These are phyloP conservation scores for Pasiphila rectangulata DNA, from an alignment of 2,888 invertebrate species.

Conservation along the genomic window DNA sequence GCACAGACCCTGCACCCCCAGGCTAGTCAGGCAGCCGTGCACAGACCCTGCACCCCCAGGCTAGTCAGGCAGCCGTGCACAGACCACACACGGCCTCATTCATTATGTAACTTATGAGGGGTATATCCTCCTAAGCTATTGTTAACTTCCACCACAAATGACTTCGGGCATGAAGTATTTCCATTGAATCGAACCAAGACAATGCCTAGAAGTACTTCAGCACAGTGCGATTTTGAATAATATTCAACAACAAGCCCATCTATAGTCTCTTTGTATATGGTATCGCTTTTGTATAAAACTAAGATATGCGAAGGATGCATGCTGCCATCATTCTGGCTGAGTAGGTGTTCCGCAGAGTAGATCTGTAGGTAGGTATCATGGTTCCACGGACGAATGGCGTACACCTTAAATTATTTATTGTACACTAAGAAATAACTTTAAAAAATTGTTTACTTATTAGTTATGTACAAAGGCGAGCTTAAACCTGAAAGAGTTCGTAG, in stretches of 20 bases:
- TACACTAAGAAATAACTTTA: too few species aligned
- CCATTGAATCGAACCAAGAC: conserved; percentile 22
- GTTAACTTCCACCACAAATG: conserved; percentile 21
- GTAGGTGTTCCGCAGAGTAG: too few species aligned
- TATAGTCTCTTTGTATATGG: conserved; percentile 15
- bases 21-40: not conserved
- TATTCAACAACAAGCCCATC: not conserved
- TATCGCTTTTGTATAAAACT: conserved; percentile 2
- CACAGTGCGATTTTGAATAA: conserved; percentile 10
- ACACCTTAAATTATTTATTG: too few species aligned
- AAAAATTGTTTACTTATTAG: too few species aligned
- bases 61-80: not conserved
- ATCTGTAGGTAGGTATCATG: too few species aligned
- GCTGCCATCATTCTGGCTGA: too few species aligned
- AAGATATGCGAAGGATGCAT: not conserved
- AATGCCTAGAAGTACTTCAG: conserved; percentile 14
- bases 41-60: conserved; percentile 1
- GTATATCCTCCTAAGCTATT: conserved; percentile 19
- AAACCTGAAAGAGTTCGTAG: too few species aligned
- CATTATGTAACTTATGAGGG: conserved; percentile 18
- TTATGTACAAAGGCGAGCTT: too few species aligned
- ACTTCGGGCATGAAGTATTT: conserved; percentile 20
- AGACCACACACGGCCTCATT: conserved; percentile 19
- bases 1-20: too few species aligned
- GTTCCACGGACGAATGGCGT: too few species aligned